These are phyloP conservation scores for Trichoplusia ni DNA, from an alignment of 1,140 invertebrate genomes.

Conservation along the genomic window DNA sequence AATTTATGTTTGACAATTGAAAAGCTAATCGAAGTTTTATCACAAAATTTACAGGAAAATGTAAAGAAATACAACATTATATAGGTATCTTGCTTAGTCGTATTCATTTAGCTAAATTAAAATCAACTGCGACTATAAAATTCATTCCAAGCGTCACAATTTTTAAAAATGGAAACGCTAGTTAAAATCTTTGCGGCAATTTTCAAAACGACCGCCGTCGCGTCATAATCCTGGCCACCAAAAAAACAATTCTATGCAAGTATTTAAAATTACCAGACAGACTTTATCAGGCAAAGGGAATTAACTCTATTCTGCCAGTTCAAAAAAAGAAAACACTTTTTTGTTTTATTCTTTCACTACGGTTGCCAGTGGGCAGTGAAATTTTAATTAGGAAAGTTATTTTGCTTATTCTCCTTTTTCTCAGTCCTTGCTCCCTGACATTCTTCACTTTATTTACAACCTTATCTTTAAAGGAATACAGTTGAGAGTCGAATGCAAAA, in stretches of 20 bases:
- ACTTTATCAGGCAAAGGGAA: conserved; percentile 37
- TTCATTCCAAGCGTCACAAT: too few relatives aligned
- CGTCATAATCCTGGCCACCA: neutral
- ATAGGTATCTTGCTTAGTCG: too few relatives aligned
- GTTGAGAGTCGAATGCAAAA: neutral
- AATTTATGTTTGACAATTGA: too few relatives aligned
- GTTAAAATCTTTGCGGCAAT: neutral
- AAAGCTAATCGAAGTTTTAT: too few relatives aligned
- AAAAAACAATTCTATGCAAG: neutral
- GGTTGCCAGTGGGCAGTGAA: conserved; percentile 41
- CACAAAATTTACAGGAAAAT: too few relatives aligned
- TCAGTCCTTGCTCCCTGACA: conserved; percentile 16
- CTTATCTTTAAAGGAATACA: neutral
- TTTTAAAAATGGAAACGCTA: neutral
- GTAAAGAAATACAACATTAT: too few relatives aligned
- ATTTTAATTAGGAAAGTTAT: conserved; percentile 53
- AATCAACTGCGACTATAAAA: too few relatives aligned
- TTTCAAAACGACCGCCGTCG: neutral
- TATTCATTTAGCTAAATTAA: too few relatives aligned
- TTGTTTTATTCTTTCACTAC: conserved; percentile 39
- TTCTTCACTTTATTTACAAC: neutral
- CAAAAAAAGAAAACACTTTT: conserved; percentile 28
- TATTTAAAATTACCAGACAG: conserved; percentile 27
- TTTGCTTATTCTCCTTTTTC: conserved; percentile 38
- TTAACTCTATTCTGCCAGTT: conserved; percentile 31